Evolutionary conservation across 1,140 invertebrate genomes (phyloP).

Genomic region (Mesaphorura yosii): DNA sequence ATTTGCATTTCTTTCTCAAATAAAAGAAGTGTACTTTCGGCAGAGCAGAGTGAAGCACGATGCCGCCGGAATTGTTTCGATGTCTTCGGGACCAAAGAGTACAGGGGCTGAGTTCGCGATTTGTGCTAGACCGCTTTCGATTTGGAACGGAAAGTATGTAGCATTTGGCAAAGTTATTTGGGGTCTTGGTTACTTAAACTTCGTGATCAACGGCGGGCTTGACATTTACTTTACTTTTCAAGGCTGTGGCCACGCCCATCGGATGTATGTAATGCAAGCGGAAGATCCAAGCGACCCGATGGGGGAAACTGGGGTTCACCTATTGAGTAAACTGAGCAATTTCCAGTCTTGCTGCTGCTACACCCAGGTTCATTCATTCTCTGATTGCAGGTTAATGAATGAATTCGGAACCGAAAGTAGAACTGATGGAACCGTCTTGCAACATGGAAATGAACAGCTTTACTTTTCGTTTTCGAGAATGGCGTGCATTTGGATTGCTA

Average conservation of each 20-base stretch:
- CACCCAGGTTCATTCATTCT: neutral
- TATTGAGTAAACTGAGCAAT: neutral
- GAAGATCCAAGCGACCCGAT: neutral
- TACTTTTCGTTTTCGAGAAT: neutral
- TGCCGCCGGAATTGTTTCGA: too few relatives aligned
- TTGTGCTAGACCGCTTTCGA: too few relatives aligned
- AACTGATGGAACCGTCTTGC: conserved; percentile 2
- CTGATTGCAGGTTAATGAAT: neutral
- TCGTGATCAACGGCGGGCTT: neutral
- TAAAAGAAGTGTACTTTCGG: too few relatives aligned
- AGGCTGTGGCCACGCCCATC: neutral
- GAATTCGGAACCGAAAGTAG: neutral
- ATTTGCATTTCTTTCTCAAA: too few relatives aligned
- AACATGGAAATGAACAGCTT: neutral
- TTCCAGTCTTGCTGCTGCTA: neutral
- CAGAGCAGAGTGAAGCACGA: too few relatives aligned
- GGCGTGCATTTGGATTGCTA: conserved; percentile 7
- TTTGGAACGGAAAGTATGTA: too few relatives aligned
- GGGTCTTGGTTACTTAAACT: too few relatives aligned
- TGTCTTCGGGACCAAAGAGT: too few relatives aligned
- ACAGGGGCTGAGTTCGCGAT: too few relatives aligned
- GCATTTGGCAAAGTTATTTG: too few relatives aligned
- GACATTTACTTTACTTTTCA: neutral
- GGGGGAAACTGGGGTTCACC: neutral
- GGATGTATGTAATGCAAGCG: conserved; percentile 2